These are phyloP conservation scores for Leptonema lineaticorne DNA, from an alignment of 1,140 invertebrate species.

Conservation along the genomic window DNA sequence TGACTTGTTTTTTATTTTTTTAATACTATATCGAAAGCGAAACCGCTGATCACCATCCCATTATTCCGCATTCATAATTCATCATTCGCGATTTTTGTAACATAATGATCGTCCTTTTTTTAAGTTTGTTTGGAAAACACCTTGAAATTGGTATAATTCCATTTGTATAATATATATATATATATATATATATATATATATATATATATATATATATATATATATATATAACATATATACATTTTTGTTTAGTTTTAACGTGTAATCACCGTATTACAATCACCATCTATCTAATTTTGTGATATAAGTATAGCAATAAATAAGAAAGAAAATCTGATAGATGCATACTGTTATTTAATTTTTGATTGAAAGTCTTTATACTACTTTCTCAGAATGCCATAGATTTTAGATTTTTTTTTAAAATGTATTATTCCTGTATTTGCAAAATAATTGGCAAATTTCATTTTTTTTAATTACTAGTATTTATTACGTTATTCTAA, in stretches of 20 bases:
- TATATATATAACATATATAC: too few species aligned
- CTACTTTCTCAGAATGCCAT: conserved; percentile 9
- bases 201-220: too few species aligned
- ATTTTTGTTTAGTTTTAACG: conserved; percentile 8
- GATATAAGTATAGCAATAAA: conserved; percentile 32
- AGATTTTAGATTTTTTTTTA: conserved; percentile 2
- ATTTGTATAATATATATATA: too few species aligned
- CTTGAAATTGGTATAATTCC: background rate
- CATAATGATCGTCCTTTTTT: background rate
- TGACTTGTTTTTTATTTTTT: too few species aligned
- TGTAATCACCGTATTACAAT: conserved; percentile 11
- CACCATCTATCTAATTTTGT: conserved; percentile 24
- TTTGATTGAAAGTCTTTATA: background rate
- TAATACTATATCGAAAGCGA: too few species aligned
- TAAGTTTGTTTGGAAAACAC: background rate
- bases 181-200: too few species aligned
- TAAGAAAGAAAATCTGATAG: conserved; percentile 13
- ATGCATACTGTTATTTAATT: conserved; percentile 12
- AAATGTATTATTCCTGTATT: too few species aligned
- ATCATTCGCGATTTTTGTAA: too few species aligned
- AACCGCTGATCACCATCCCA: too few species aligned
- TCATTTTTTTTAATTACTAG: background rate
- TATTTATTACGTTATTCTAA: too few species aligned
- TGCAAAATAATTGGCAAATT: background rate
- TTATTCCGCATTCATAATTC: too few species aligned